phyloP scores from a whole-genome alignment of 2,888 invertebrate genomes.

The Eubasilissa splendida region DNA sequence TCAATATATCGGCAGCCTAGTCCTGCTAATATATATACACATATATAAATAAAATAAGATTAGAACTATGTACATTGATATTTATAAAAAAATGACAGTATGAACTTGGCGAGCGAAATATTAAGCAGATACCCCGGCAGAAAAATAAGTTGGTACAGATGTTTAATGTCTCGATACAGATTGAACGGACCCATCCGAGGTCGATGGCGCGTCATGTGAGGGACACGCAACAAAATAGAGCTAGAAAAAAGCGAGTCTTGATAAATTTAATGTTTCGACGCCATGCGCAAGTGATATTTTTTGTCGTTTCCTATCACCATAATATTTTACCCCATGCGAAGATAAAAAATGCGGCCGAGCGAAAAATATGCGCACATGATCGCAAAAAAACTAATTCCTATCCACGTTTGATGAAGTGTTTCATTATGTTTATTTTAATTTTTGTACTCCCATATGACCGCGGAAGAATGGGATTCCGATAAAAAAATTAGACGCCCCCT shows the following conservation, averaged over 20 bases:
- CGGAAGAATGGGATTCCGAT: constrained; percentile 3
- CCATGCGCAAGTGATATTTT: constrained; percentile 25
- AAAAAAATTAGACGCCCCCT: constrained; percentile 2
- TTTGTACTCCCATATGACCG: constrained; percentile 14
- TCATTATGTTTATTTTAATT: neutral
- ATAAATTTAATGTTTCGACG: constrained; percentile 14
- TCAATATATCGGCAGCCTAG: no score
- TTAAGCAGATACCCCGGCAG: neutral
- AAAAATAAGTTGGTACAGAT: neutral
- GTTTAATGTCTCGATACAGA: constrained; percentile 12
- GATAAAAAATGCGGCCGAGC: constrained; percentile 31
- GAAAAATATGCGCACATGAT: constrained; percentile 36
- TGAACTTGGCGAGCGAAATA: no score
- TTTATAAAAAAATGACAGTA: no score
- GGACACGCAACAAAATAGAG: neutral
- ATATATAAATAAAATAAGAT: no score
- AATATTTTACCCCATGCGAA: constrained; percentile 39
- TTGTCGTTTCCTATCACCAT: constrained; percentile 30
- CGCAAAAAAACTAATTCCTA: neutral
- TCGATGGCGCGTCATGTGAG: neutral
- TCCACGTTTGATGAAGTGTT: neutral
- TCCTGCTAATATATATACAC: no score
- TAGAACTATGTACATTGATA: no score
- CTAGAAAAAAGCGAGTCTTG: neutral
- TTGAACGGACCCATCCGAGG: constrained; percentile 1